A percentile compares a stretch with the other conserved stretches of the same genome.
Conservation (phyloP, 2,113 vertebrate species). For the Fregetta grallaria region DNA sequence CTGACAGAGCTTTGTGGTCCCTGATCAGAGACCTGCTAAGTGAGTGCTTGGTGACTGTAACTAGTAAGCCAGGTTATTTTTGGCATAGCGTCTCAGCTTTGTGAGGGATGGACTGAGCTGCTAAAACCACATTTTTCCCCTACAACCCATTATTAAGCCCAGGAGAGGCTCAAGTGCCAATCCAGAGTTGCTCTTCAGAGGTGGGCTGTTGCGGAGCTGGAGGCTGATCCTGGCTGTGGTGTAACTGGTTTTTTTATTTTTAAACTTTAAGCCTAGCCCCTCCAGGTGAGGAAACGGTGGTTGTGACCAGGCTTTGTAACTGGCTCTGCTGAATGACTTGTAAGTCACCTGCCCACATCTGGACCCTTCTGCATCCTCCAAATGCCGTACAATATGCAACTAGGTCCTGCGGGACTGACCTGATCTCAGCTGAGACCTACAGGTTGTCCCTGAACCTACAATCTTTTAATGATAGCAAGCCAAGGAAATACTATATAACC, state of each 20-base stretch:
- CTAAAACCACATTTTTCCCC: background rate
- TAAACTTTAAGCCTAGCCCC: background rate
- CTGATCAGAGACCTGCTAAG: background rate
- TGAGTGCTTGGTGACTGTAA: background rate
- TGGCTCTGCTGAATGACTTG: background rate
- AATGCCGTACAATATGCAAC: rapidly evolving
- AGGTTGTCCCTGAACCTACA: background rate
- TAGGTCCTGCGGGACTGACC: background rate
- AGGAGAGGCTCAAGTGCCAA: background rate
- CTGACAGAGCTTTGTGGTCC: background rate
- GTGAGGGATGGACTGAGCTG: background rate
- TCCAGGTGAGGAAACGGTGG: background rate
- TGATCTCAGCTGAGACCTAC: background rate
- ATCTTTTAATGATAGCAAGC: background rate
- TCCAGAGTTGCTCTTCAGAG: background rate
- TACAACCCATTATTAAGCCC: background rate
- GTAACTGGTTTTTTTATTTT: background rate
- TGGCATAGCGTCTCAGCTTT: background rate
- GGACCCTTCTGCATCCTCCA: background rate
- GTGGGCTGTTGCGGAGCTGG: background rate
- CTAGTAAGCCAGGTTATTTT: background rate
- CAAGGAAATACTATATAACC: background rate
- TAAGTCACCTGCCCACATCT: background rate
- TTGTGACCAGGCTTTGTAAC: background rate
- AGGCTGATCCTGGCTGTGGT: background rate